phyloP scores from a whole-genome alignment of 2,888 invertebrate genomes.

The Theodoxus fluviatilis region DNA sequence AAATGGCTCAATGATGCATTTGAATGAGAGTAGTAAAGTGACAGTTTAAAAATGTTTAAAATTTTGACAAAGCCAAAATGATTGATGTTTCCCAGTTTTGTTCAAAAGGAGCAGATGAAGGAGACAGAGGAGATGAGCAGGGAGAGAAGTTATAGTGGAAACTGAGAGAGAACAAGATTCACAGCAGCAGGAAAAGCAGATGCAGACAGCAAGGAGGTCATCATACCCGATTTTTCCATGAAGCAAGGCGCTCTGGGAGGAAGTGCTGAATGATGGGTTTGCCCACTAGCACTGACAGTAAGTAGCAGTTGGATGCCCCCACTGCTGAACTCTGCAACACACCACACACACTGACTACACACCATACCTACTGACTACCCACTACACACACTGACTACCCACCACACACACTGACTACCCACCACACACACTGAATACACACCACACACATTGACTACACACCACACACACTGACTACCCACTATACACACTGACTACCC shows the following conservation, averaged over 20 bases:
- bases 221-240: conserved; percentile 85
- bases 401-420: conserved; percentile 43
- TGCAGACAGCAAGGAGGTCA: too few species aligned
- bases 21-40: too few species aligned
- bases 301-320: conserved; percentile 94
- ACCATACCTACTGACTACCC: not conserved
- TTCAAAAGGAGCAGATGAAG: too few species aligned
- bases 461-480: not conserved
- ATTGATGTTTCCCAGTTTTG: too few species aligned
- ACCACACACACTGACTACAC: not conserved
- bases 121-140: not conserved
- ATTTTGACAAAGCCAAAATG: too few species aligned
- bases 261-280: conserved; percentile 83
- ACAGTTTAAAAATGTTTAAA: too few species aligned
- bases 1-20: too few species aligned
- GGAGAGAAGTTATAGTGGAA: too few species aligned
- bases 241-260: conserved; percentile 84
- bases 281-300: conserved; percentile 89
- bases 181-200: not conserved
- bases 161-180: not conserved
- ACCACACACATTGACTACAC: not conserved
- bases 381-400: not conserved
- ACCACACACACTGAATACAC: conserved; percentile 73
- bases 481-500: conserved; percentile 43
- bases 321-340: conserved; percentile 82